Percentiles rank a stretch among this genome's conserved stretches.
phyloP scores from a whole-genome alignment of 2,113 vertebrate genomes.

The Corythornis madagascariensis region DNA sequence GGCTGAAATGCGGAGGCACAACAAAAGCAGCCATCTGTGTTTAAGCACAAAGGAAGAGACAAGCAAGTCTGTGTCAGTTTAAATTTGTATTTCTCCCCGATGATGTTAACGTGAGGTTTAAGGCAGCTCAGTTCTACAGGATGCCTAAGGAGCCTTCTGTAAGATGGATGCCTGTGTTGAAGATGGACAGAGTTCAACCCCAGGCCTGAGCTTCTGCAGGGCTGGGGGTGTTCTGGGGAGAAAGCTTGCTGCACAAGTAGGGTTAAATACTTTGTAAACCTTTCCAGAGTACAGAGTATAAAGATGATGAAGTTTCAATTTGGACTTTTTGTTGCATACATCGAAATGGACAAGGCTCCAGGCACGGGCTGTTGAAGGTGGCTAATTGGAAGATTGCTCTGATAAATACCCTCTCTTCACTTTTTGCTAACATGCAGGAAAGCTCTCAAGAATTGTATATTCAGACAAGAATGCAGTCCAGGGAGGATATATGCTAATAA shows the following conservation, averaged over 20 bases:
- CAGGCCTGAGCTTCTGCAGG: neutral
- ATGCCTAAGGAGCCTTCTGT: neutral
- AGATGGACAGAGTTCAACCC: neutral
- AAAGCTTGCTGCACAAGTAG: neutral
- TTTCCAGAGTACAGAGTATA: neutral
- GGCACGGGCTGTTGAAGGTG: neutral
- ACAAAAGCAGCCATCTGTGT: constrained; percentile 62
- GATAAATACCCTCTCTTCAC: neutral
- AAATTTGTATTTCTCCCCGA: constrained; percentile 13
- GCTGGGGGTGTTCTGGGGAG: neutral
- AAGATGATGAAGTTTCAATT: neutral
- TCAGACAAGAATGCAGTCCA: neutral
- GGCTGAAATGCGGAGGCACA: constrained; percentile 2
- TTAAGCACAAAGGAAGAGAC: constrained; percentile 55
- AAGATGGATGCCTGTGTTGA: neutral
- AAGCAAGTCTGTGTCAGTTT: constrained; percentile 47
- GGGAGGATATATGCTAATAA: neutral
- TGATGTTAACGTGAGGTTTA: neutral
- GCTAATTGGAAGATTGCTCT: neutral
- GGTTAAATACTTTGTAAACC: neutral
- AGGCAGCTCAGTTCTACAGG: neutral
- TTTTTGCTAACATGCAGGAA: neutral
- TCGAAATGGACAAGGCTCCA: neutral
- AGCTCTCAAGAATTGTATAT: neutral
- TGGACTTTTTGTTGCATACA: neutral